Percentiles rank a stretch among this genome's conserved stretches.
These are phyloP conservation scores for Actinernus sp. DNA, from an alignment of 92 coral and sea anemone species.

Conservation along the genomic window DNA sequence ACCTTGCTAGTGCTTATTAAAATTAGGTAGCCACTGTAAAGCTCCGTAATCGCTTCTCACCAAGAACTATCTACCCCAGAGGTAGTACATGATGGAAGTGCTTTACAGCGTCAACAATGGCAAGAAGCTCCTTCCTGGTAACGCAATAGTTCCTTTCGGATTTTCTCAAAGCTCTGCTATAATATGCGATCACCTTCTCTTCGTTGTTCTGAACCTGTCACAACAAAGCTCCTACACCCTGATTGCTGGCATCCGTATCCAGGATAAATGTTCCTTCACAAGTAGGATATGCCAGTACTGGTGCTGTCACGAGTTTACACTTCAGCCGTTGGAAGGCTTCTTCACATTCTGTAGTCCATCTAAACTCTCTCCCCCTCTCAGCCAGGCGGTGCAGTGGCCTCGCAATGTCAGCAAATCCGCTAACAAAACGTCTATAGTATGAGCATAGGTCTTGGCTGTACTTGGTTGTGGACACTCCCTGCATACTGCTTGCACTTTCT, in stretches of 20 bases:
- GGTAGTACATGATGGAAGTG: conserved; percentile 50
- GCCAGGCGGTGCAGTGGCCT: too few relatives aligned
- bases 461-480: conserved; percentile 23
- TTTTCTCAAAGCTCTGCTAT: conserved; percentile 42
- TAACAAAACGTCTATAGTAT: too few relatives aligned
- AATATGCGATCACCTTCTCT: too few relatives aligned
- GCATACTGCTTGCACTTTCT: conserved; percentile 23
- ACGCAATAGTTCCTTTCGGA: conserved; percentile 37
- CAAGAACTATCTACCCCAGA: conserved; percentile 29
- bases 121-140: too few relatives aligned
- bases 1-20: conserved; percentile 39
- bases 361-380: conserved; percentile 16
- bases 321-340: conserved; percentile 17
- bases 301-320: conserved; percentile 2
- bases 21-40: conserved; percentile 32
- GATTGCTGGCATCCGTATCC: conserved; percentile 60
- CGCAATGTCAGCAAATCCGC: too few relatives aligned
- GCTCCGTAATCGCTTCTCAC: conserved; percentile 52
- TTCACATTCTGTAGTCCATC: too few relatives aligned
- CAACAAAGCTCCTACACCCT: conserved; percentile 40
- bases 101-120: conserved; percentile 55
- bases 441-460: too few relatives aligned
- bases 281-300: conserved; percentile 33
- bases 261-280: too few relatives aligned
- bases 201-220: conserved; percentile 33